phyloP scores from a whole-genome alignment of 2,113 vertebrate genomes.

The Nettapus auritus region DNA sequence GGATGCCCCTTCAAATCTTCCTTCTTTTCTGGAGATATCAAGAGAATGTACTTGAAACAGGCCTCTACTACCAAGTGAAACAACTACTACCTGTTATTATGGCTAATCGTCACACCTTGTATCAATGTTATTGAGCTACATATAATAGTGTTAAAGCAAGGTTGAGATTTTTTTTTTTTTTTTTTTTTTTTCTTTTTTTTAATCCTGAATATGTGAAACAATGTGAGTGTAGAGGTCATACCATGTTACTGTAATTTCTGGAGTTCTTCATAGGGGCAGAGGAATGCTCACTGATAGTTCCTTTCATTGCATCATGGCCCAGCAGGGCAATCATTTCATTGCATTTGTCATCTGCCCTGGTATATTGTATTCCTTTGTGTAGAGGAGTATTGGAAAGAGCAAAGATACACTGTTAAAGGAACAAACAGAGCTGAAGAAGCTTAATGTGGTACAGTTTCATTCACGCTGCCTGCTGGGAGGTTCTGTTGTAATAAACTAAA shows the following conservation, averaged over 20 bases:
- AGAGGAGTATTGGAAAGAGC: fast-evolving
- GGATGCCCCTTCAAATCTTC: neutral
- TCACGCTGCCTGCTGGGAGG: neutral
- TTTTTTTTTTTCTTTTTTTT: neutral
- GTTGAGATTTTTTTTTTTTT: neutral
- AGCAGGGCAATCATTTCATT: neutral
- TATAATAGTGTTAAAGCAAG: neutral
- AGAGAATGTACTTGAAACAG: neutral
- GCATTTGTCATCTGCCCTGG: neutral
- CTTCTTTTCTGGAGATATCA: neutral
- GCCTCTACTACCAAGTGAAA: neutral
- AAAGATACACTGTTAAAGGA: neutral
- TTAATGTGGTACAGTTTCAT: neutral
- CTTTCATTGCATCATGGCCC: neutral
- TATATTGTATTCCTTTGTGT: neutral
- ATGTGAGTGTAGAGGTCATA: neutral
- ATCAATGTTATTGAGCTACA: neutral
- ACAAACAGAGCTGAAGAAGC: neutral
- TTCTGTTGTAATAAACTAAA: neutral
- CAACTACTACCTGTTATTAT: neutral
- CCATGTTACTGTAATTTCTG: neutral
- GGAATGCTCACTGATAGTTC: fast-evolving
- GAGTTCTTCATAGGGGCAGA: neutral
- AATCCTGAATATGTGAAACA: neutral
- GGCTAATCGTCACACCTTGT: neutral